Conservation (phyloP, 1,140 invertebrate species). For the Drosophila yakuba region DNA sequence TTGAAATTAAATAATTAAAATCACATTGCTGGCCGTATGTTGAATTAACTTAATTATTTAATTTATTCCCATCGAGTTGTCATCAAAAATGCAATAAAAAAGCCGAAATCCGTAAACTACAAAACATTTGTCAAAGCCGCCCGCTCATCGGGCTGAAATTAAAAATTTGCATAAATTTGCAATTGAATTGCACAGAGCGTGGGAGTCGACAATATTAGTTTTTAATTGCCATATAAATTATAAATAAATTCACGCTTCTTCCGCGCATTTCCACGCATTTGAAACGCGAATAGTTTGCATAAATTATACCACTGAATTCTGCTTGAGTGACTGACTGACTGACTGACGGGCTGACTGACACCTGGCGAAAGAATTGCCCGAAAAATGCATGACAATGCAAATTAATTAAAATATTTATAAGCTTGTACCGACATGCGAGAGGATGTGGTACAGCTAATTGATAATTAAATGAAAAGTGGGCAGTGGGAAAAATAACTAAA, state of each 20-base stretch:
- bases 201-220: constrained; percentile 74
- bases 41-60: constrained; percentile 80
- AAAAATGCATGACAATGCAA: constrained; percentile 60
- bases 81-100: constrained; percentile 40
- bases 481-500: background rate
- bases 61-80: constrained; percentile 61
- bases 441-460: constrained; percentile 42
- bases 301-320: constrained; percentile 51
- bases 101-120: constrained; percentile 43
- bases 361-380: constrained; percentile 3
- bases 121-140: constrained; percentile 29
- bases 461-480: constrained; percentile 53
- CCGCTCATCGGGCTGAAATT: constrained; percentile 50
- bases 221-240: constrained; percentile 82
- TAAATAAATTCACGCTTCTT: constrained; percentile 67
- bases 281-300: constrained; percentile 67
- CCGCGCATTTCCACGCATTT: constrained; percentile 20
- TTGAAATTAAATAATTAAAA: constrained; percentile 78
- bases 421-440: constrained; percentile 8
- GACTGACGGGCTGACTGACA: constrained; percentile 11
- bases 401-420: constrained; percentile 82
- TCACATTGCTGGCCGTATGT: constrained; percentile 56
- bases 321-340: constrained; percentile 16
- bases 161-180: constrained; percentile 79
- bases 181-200: constrained; percentile 50